Conservation (phyloP, 2,888 invertebrate genomes). For the Halictus ligatus region DNA sequence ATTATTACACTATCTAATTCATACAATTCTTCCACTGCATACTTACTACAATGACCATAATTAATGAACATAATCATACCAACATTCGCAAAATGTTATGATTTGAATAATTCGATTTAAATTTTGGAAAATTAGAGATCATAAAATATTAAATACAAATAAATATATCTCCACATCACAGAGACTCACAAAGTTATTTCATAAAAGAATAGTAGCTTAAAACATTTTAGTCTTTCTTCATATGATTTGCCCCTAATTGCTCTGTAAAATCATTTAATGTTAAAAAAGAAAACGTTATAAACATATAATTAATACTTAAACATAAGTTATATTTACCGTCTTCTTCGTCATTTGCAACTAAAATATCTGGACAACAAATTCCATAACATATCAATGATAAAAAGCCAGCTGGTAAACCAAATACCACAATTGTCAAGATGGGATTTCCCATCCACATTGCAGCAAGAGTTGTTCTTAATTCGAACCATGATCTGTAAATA, state of each 20-base stretch:
- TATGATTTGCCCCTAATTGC: conserved; percentile 74
- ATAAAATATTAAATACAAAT: conserved; percentile 29
- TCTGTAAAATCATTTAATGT: conserved; percentile 68
- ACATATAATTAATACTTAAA: background rate
- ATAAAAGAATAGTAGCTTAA: conserved; percentile 30
- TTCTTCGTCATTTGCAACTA: conserved; percentile 95
- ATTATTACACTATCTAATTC: conserved; percentile 37
- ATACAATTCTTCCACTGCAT: conserved; percentile 29
- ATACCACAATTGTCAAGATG: conserved; percentile 95
- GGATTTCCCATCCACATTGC: conserved; percentile 98
- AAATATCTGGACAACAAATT: conserved; percentile 97
- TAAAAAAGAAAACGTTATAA: conserved; percentile 8
- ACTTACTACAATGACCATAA: conserved; percentile 27
- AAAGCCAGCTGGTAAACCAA: conserved; percentile 97
- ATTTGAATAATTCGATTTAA: background rate
- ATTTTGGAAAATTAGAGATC: conserved; percentile 33
- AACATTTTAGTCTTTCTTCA: conserved; percentile 80
- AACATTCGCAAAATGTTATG: conserved; percentile 29
- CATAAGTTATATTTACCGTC: conserved; percentile 81
- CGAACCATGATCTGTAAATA: conserved; percentile 92
- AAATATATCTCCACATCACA: conserved; percentile 50
- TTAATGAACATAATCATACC: conserved; percentile 27
- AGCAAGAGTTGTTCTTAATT: conserved; percentile 91
- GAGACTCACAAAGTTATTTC: conserved; percentile 38
- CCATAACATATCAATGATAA: conserved; percentile 97